Evolutionary conservation across 2,113 vertebrate genomes (phyloP).

Genomic region (Anser brachyrhynchus): DNA sequence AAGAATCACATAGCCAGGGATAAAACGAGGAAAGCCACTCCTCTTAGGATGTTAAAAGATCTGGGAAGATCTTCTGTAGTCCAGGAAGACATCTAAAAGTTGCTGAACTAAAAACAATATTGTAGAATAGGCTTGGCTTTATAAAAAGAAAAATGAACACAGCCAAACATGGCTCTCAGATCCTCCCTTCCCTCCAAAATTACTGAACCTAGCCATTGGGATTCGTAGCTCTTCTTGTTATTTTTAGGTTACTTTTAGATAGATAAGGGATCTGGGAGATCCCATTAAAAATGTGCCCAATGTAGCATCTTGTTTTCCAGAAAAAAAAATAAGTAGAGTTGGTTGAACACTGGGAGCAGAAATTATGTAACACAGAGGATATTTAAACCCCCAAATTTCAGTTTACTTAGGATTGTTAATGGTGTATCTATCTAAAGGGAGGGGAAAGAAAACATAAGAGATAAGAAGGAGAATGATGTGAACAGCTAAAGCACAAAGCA

Average conservation of each 20-base stretch:
- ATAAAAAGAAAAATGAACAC: not conserved
- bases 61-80: not conserved
- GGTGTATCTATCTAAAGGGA: conserved; percentile 34
- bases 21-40: not conserved
- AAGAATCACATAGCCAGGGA: not conserved
- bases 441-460: not conserved
- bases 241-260: not conserved
- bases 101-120: not conserved
- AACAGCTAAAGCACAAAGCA: conserved; percentile 27
- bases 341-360: not conserved
- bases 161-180: not conserved
- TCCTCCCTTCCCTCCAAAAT: not conserved
- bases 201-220: fast-evolving
- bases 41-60: not conserved
- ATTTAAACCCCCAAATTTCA: not conserved
- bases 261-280: not conserved
- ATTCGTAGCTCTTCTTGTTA: not conserved
- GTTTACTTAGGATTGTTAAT: not conserved
- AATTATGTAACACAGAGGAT: not conserved
- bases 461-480: conserved; percentile 42
- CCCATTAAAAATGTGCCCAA: not conserved
- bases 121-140: not conserved
- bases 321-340: not conserved
- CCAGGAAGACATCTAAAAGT: not conserved
- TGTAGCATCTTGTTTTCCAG: fast-evolving